Base-by-base conservation (phyloP, 2,888 invertebrate species). In the Mythimna lalbum region DNA sequence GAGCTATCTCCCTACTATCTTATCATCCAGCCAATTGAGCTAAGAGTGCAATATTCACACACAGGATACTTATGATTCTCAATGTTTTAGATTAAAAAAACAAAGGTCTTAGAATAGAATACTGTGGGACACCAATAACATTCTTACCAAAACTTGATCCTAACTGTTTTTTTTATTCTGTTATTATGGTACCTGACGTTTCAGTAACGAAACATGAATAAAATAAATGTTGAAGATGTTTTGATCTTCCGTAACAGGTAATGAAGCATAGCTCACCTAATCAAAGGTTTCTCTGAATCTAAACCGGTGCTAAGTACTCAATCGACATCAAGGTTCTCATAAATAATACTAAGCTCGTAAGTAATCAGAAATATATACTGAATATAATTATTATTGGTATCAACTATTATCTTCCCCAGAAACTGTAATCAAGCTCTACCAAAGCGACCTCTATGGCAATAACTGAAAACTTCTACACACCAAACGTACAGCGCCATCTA, bases 401-500 rank as follows among this genome's bases (percentile, higher is more conserved):
- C 7, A 49, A 56, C 12, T n/a, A 10, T 49, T 12, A 55, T 7
- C n/a, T 23, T 27, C 7, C 14, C 10, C 17, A 23, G 33, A 50
- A 33, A 27, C 23, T 57, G 21, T 23, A 21, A 43, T 21, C n/a
- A 10, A 36, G 10, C 7, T 6, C 12, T 31, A 21, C 1, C 6
- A 33, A 50, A 65, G 76, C 63, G 80, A 47, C 80, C 68, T 80
- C 80, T 80, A 21, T 66, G 10, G 4, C 2, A 1, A 1, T 6
- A 7, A n/a, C 5, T 1, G 10, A 21, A 52, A 71, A 82, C 63
- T 82, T 59, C 23, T 53, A 19, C 14, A 53, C 23, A 14, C 12
- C 14, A 1, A 1, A 17, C 39, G 1, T 33, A 31, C 47, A 73
- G 23, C 85, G 82, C 82, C 82, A 84, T 72, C 82, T 82, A 53